Conservation (phyloP, 2,888 invertebrate genomes). For the Bugula neritina region DNA sequence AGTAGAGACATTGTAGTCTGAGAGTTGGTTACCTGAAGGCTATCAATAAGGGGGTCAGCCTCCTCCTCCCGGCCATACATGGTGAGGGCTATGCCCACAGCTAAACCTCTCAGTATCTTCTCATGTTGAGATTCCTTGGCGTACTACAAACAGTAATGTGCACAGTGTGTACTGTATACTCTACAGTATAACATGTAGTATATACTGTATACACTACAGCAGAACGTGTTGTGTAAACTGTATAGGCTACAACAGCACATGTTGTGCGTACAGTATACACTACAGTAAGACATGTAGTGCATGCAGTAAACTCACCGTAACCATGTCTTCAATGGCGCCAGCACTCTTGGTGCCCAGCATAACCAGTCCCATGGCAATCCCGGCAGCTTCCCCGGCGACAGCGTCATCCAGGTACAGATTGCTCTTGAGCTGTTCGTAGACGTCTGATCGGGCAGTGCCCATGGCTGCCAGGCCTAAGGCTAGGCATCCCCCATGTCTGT, state of each 20-base stretch:
- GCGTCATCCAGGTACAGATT: slow-evolving; percentile 98
- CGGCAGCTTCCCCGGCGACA: slow-evolving; percentile 96
- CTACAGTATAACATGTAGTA: no score
- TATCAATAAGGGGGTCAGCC: slow-evolving; percentile 85
- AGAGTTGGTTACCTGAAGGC: slow-evolving; percentile 58
- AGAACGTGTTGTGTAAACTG: no score
- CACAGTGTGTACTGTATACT: no score
- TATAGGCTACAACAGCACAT: no score
- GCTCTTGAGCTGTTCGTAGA: slow-evolving; percentile 92
- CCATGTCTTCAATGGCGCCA: slow-evolving; percentile 51
- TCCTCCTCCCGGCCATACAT: slow-evolving; percentile 96
- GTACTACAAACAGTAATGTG: slow-evolving; percentile 57
- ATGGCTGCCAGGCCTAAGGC: slow-evolving; percentile 95
- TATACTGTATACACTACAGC: no score
- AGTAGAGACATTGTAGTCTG: not conserved
- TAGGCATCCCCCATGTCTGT: slow-evolving; percentile 93
- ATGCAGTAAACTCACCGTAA: slow-evolving; percentile 60
- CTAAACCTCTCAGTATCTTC: slow-evolving; percentile 91
- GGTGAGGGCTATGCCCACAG: slow-evolving; percentile 89
- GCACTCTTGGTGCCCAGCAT: slow-evolving; percentile 84
- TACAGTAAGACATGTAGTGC: no score
- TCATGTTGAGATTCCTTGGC: slow-evolving; percentile 96
- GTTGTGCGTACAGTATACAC: no score
- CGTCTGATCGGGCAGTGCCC: slow-evolving; percentile 91
- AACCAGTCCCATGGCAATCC: slow-evolving; percentile 97